Base-by-base conservation (phyloP, 2,113 vertebrate genomes). In the Nettapus auritus region DNA sequence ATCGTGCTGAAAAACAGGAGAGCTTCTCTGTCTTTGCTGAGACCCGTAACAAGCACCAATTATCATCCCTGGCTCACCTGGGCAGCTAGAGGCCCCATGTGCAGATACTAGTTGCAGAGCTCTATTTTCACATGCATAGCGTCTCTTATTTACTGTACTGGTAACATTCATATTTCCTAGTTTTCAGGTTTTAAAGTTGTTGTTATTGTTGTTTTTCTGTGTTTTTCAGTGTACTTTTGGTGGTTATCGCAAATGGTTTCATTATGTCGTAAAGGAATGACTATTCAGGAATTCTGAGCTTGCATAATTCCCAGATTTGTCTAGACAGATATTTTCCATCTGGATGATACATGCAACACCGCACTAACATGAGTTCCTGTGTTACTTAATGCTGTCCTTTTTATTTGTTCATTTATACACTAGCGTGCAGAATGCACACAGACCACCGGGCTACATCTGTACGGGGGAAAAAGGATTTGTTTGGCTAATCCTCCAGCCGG, bases 251-350 rank as follows among this genome's bases (percentile, higher is more conserved):
- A 74, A 83, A 71, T 44, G 46, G 12, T 57, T 90, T 53, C 42
- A 29, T 4, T 44, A 36, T 38, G 10, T 16, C 20, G 26, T 26
- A 91, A 86, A 71, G 59, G 33, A 71, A 83, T 1, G 11, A n/a
- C 29, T 89, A 83, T 52, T 91, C 59, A 78, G 89, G 85, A 94
- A 94, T 91, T 81, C 68, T 17, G 63, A 88, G 50, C 82, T 95
- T 93, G 79, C 79, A 56, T 86, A 83, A 91, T 82, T 89, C 79
- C 82, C 79, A 90, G 76, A 87, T 96, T 88, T 89, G 76, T 73
- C 86, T 53, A 79, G 86, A 78, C 86, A 86, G 89, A 91, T 77
- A 80, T 42, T 82, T 90, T 92, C 81, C 89, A 88, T 91, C 93
- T 91, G 95, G 71, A 70, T 80, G 71, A 93, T 77, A 73, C 20